Base-by-base conservation (phyloP, 2,888 invertebrate species). In the Stenoptilia bipunctidactyla region DNA sequence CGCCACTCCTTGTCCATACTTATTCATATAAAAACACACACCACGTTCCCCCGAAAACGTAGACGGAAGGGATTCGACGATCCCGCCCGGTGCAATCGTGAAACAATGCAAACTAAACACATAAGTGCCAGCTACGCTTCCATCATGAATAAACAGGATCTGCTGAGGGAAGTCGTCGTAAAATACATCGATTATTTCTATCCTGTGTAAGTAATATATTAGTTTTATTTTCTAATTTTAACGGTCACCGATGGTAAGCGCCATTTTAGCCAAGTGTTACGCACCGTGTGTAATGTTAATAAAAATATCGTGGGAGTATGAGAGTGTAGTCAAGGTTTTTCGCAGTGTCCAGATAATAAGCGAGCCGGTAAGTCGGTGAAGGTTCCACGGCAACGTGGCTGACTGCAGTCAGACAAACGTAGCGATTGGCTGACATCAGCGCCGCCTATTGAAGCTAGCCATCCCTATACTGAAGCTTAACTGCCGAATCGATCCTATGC, bases 131-230 rank as follows among this genome's bases (percentile, higher is more conserved):
- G 86, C 77, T 88, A 88, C 79, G 83, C 88, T 58, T 86, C 88
- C 70, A 87, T 86, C 68, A 87, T 88, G 80, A 86, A 84, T 72
- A 86, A 86, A 70, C 88, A 89, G 74, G 89, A 89, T 76, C 85
- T 89, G 53, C 85, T 89, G 49, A 80, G 89, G 58, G 89, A 89
- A 73, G 88, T 89, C 51, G 88, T 89, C 62, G 87, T 88, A 75
- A 89, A 89, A 70, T 89, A 89, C 74, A 87, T 89, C 59, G 89
- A 89, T 80, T 88, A 89, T 73, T 89, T 89, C 77, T 86, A 88
- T 62, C 89, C 89, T 56, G 86, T 88, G 89, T 89, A 68, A 89
- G 89, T 89, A 77, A 58, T 14, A n/a, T n/a, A 20, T 20, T 20
- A 20, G 20, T 5, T 20, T 20, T 20, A 5, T 8, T 20, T 20